Evolutionary conservation across 2,797 vertebrate species (phyloP), one percentile per base, ranked within the genome.

Genomic region (Odontamblyopus rebecca): DNA sequence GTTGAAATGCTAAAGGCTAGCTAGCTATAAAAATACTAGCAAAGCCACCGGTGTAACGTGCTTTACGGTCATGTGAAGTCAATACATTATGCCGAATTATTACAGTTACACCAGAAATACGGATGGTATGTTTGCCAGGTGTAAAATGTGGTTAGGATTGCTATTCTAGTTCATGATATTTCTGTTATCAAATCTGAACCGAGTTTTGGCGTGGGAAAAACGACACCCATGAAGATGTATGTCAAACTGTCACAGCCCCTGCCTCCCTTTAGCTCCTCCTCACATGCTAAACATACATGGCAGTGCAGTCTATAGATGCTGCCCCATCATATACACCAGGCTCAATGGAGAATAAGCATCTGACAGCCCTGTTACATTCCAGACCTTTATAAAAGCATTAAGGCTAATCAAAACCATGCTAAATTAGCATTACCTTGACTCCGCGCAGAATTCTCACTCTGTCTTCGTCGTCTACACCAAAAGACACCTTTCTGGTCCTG

Each of bases 401-500:
- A 68, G 76, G 75, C 72, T 76, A 60, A 72, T 80, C 75, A 78
- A 48, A 69, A 71, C 8, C 78, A 83, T 83, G 88, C 86, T 81
- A 51, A 29, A 76, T 72, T 87, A 87, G 84, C 75, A 68, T 77
- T 93, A 98, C 96, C 96, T 95, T 94, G 88, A 98, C 93, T 89
- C 96, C 96, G 68, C 95, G 95, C 70, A 97, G 92, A 81, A 98
- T 95, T 80, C 95, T 89, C 65, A 97, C 94, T 85, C 92, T 92
- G 76, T 97, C 95, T 78, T 96, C 94, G 68, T 97, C 96, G 50
- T 98, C 96, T 70, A 96, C 73, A 30, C 93, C 96, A 85, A 97
- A 97, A 56, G 96, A 95, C 76, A 97, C 95, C 84, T 92, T 94
- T 77, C 96, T 94, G 2, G 82, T 87, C 75, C 93, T 95, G 84